Conservation (phyloP, 2,797 vertebrate genomes). For the Ceryle rudis region DNA sequence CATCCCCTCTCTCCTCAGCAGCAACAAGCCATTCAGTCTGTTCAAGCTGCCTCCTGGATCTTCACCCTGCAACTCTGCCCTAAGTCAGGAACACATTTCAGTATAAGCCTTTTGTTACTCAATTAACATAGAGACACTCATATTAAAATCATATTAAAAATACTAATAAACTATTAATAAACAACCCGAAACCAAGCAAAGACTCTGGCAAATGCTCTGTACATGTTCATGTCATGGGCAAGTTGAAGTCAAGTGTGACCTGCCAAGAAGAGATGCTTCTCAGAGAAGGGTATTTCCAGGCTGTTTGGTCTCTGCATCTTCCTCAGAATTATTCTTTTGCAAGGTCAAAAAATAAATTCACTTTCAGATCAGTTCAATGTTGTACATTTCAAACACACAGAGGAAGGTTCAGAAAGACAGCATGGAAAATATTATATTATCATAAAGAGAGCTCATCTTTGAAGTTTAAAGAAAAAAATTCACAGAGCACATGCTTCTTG, state of each 20-base stretch:
- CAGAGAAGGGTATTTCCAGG: background rate
- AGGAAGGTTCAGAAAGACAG: conserved; percentile 20
- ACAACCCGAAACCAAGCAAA: background rate
- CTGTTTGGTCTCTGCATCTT: background rate
- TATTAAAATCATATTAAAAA: background rate
- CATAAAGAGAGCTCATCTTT: background rate
- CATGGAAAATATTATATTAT: background rate
- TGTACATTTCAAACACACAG: background rate
- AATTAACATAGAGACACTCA: background rate
- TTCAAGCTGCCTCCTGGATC: background rate
- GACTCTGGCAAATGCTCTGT: background rate
- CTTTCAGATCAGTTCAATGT: background rate
- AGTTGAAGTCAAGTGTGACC: background rate
- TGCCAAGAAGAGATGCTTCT: background rate
- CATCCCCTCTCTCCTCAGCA: background rate
- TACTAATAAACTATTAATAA: background rate
- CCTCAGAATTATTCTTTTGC: background rate
- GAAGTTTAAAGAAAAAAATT: conserved; percentile 36
- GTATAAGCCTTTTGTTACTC: background rate
- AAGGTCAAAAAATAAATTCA: conserved; percentile 6
- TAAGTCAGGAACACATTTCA: background rate
- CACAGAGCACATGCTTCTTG: background rate
- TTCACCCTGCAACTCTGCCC: accelerated
- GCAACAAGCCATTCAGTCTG: background rate
- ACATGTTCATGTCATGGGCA: background rate